Percentiles rank a stretch among this genome's conserved stretches.
These are phyloP conservation scores for Coryphaenoides rupestris DNA, from an alignment of 2,113 vertebrate species.

Conservation along the genomic window DNA sequence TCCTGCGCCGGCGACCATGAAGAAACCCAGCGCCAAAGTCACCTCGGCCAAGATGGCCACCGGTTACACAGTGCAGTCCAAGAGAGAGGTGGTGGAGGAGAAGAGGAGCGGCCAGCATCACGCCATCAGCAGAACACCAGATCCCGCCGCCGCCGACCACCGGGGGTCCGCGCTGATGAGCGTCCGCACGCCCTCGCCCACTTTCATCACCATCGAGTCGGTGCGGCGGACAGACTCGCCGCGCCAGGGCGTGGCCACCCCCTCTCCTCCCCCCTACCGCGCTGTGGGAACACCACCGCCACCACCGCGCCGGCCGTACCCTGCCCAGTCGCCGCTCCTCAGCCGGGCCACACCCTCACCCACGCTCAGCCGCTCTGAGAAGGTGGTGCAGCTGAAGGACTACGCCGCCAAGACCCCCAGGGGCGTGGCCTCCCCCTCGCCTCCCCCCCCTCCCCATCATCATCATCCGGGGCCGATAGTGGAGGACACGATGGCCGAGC, in stretches of 20 bases:
- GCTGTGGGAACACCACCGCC: slow-evolving; percentile 64
- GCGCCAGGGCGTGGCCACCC: slow-evolving; percentile 53
- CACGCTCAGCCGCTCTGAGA: slow-evolving; percentile 77
- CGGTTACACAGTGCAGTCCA: slow-evolving; percentile 62
- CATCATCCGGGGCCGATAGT: slow-evolving; percentile 40
- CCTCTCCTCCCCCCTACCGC: slow-evolving; percentile 70
- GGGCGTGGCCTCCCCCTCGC: slow-evolving; percentile 48
- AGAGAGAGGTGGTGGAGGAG: slow-evolving; percentile 58
- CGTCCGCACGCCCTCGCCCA: slow-evolving; percentile 82
- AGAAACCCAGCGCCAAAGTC: slow-evolving; percentile 54
- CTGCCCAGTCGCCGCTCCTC: slow-evolving; percentile 58
- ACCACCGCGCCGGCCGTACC: slow-evolving; percentile 60
- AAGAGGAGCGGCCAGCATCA: slow-evolving; percentile 57
- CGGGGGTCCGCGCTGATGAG: slow-evolving; percentile 67
- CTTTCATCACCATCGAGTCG: slow-evolving; percentile 88
- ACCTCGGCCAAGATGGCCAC: slow-evolving; percentile 60
- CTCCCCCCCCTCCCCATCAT: slow-evolving; percentile 24
- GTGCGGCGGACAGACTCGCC: slow-evolving; percentile 73
- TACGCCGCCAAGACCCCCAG: slow-evolving; percentile 76
- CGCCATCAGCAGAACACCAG: slow-evolving; percentile 42
- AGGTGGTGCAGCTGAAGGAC: slow-evolving; percentile 80
- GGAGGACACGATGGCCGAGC: slow-evolving; percentile 60
- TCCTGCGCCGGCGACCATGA: not conserved
- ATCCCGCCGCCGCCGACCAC: slow-evolving; percentile 43
- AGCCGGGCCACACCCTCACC: slow-evolving; percentile 71